phyloP scores from a whole-genome alignment of 2,113 vertebrate species.

The Alaudala cheleensis region DNA sequence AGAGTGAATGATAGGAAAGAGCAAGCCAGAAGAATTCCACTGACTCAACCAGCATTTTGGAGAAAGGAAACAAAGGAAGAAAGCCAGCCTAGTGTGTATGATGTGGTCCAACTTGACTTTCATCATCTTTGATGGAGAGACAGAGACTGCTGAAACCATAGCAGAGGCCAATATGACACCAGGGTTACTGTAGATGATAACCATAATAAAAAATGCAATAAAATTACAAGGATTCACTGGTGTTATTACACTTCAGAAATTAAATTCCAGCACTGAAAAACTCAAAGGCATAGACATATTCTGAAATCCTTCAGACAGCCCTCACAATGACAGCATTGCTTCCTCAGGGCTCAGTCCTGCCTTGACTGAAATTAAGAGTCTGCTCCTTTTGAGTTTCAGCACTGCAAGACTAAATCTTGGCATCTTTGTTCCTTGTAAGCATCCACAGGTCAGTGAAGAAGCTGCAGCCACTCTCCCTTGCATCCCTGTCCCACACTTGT shows the following conservation, averaged over 20 bases:
- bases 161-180: not conserved
- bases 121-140: not conserved
- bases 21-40: not conserved
- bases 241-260: conserved; percentile 15
- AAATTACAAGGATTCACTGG: not conserved
- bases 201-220: conserved; percentile 18
- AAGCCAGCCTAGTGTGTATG: not conserved
- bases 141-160: not conserved
- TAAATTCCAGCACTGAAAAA: conserved; percentile 2
- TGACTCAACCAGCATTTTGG: not conserved
- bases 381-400: not conserved
- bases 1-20: not conserved
- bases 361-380: not conserved
- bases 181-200: not conserved
- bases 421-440: accelerated
- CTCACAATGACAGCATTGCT: not conserved
- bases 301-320: not conserved
- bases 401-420: not conserved
- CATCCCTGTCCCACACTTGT: not conserved
- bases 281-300: not conserved
- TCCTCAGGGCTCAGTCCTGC: not conserved
- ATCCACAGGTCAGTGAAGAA: not conserved
- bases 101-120: not conserved
- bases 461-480: not conserved
- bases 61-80: not conserved